phyloP scores from a whole-genome alignment of 2,113 vertebrate species.

The Solenodon paradoxus region DNA sequence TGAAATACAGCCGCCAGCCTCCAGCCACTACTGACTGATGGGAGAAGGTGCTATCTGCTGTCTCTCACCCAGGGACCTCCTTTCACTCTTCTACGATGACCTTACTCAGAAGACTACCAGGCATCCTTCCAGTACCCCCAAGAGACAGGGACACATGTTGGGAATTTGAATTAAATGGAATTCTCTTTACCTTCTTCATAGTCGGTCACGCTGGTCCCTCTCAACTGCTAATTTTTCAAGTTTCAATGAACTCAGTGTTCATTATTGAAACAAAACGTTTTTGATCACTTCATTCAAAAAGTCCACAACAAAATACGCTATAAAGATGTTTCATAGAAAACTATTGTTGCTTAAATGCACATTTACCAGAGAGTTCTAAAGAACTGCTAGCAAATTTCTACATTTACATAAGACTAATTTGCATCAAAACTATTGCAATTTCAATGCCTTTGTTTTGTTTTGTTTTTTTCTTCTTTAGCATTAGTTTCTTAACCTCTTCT shows the following conservation, averaged over 20 bases:
- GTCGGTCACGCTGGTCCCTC: constrained; percentile 47
- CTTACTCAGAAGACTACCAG: neutral
- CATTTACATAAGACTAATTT: constrained; percentile 59
- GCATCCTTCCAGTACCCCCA: neutral
- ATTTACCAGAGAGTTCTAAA: constrained; percentile 48
- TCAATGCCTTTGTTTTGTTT: neutral
- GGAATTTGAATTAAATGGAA: constrained; percentile 17
- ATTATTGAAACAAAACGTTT: constrained; percentile 63
- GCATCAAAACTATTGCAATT: neutral
- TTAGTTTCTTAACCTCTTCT: constrained; percentile 11
- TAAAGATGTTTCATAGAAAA: constrained; percentile 56
- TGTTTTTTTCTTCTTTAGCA: neutral
- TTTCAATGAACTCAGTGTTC: constrained; percentile 6
- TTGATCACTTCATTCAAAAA: constrained; percentile 69
- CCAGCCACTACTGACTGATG: neutral
- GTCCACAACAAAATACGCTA: constrained; percentile 41
- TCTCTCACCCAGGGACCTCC: neutral
- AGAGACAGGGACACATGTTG: neutral
- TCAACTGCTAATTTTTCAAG: constrained; percentile 44
- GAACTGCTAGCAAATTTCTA: neutral
- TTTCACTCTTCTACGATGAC: neutral
- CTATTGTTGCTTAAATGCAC: constrained; percentile 69
- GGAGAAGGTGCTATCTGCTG: neutral
- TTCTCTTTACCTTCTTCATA: neutral
- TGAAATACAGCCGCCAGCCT: neutral